Percentiles rank a stretch among this genome's conserved stretches.
Conservation (phyloP, 1,140 invertebrate species). For the Oryzaephilus surinamensis region DNA sequence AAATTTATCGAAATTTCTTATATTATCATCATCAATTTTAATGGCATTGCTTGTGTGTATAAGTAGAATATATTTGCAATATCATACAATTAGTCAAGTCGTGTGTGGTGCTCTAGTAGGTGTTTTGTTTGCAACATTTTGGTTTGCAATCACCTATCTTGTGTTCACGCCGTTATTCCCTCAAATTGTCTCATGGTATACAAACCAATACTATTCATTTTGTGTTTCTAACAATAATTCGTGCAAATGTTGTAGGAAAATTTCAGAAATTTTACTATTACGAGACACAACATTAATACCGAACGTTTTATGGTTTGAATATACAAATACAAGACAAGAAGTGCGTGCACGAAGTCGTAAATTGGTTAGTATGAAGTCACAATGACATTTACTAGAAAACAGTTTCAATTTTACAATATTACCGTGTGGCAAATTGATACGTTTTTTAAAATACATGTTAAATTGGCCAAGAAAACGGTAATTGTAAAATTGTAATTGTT, state of each 20-base stretch:
- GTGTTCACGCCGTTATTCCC: constrained; percentile 80
- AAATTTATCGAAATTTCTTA: constrained; percentile 59
- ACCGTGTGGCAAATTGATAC: constrained; percentile 18
- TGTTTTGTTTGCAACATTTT: constrained; percentile 41
- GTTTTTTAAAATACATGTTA: constrained; percentile 22
- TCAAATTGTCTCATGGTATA: constrained; percentile 72
- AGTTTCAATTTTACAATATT: constrained; percentile 28
- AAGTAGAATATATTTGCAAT: constrained; percentile 72
- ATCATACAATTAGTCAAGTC: constrained; percentile 78
- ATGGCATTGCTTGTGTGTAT: constrained; percentile 54
- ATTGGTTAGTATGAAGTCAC: constrained; percentile 75
- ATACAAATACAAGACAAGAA: constrained; percentile 77
- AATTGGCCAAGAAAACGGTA: constrained; percentile 28
- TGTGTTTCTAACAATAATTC: too few relatives aligned
- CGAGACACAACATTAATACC: constrained; percentile 86
- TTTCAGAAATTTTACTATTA: constrained; percentile 78
- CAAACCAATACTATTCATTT: neutral
- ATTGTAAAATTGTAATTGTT: constrained; percentile 9
- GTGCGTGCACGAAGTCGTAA: constrained; percentile 70
- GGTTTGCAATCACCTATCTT: constrained; percentile 58
- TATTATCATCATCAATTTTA: constrained; percentile 49
- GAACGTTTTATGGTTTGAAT: constrained; percentile 91
- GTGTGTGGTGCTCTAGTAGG: constrained; percentile 54
- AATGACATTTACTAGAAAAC: constrained; percentile 54
- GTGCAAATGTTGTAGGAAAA: constrained; percentile 50